Percentiles rank a stretch among this genome's conserved stretches.
Evolutionary conservation across 2,888 invertebrate species (phyloP).

Genomic region (Autographa pulchrina): DNA sequence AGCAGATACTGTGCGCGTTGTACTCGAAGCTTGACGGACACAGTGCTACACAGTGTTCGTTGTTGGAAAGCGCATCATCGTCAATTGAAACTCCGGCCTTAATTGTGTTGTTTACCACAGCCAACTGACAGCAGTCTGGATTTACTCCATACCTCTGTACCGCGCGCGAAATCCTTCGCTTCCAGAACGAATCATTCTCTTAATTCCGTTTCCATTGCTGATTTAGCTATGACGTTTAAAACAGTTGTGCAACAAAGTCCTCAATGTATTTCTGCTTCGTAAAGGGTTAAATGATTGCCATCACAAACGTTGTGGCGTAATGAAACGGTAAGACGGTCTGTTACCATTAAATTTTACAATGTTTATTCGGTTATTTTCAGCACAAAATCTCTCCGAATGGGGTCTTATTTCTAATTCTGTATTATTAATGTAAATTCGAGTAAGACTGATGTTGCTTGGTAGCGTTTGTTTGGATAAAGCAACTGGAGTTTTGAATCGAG

Average conservation of each 20-base stretch:
- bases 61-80: conserved; percentile 60
- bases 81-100: conserved; percentile 73
- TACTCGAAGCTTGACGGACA: conserved; percentile 10
- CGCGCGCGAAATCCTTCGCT: conserved; percentile 39
- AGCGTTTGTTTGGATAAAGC: conserved; percentile 43
- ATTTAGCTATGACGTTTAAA: conserved; percentile 1
- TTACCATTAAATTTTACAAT: conserved; percentile 73
- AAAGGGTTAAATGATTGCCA: conserved; percentile 26
- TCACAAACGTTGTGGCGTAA: conserved; percentile 28
- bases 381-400: conserved; percentile 65
- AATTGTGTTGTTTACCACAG: conserved; percentile 80
- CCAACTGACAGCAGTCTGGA: conserved; percentile 70
- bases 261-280: conserved; percentile 31
- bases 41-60: conserved; percentile 34
- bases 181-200: conserved; percentile 1
- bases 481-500: conserved; percentile 28
- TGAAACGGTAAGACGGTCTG: conserved; percentile 53
- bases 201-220: conserved; percentile 16
- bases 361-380: conserved; percentile 74
- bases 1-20: conserved; percentile 47
- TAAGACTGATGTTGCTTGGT: conserved; percentile 36
- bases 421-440: conserved; percentile 53
- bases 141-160: conserved; percentile 66
- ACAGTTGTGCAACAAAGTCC: background rate
- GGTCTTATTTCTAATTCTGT: conserved; percentile 58